A percentile compares a stretch with the other conserved stretches of the same genome.
Evolutionary conservation across 2,113 vertebrate species (phyloP).

Genomic region (Cercopithecus mona): DNA sequence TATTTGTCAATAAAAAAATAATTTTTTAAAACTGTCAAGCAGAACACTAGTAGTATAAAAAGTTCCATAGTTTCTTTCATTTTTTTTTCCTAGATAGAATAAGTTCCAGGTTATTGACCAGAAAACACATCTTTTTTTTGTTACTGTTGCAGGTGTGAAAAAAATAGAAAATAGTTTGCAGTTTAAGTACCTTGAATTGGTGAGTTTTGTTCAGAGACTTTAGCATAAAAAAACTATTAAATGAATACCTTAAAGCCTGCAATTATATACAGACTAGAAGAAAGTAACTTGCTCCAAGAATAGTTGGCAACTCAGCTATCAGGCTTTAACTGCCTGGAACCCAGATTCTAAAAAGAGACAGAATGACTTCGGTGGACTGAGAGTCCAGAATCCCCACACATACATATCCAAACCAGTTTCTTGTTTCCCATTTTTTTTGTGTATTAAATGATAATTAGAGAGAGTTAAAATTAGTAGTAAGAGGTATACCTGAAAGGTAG

Average conservation of each 20-base stretch:
- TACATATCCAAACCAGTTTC: background rate
- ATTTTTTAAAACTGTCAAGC: conserved; percentile 1
- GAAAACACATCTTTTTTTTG: background rate
- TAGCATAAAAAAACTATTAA: background rate
- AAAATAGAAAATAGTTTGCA: background rate
- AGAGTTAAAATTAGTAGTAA: conserved; percentile 37
- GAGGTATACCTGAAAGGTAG: conserved; percentile 8
- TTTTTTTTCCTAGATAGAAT: background rate
- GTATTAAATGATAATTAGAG: conserved; percentile 40
- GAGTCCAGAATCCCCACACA: background rate
- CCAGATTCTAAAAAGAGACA: background rate
- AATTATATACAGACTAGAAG: background rate
- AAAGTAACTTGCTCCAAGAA: conserved; percentile 24
- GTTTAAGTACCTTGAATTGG: background rate
- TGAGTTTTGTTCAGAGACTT: conserved; percentile 2
- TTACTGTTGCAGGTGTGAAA: background rate
- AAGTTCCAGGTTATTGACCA: conserved; percentile 35
- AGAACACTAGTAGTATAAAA: background rate
- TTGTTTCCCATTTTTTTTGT: background rate
- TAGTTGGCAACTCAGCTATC: background rate
- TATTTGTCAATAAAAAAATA: background rate
- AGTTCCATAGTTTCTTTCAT: background rate
- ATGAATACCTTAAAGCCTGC: conserved; percentile 26
- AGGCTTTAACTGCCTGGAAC: background rate
- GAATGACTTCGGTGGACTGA: background rate